Evolutionary conservation across 2,888 invertebrate species (phyloP), one percentile per base, ranked within the genome.

Genomic region (Sinopyrophorus schimmeli): DNA sequence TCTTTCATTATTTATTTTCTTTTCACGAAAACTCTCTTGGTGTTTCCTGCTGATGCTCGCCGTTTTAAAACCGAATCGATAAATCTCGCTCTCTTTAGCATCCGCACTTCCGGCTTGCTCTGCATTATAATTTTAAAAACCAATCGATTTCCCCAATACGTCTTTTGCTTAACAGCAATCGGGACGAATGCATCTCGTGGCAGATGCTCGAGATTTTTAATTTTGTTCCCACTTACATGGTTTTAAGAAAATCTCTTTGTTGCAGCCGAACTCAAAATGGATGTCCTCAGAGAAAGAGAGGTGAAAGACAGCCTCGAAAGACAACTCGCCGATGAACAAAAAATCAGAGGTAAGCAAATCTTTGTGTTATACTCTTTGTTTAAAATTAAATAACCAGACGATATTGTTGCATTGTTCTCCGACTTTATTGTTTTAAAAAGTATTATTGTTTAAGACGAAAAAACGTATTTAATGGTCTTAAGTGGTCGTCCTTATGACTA

Each of bases 211-310:
- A 47, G 53, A 57, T 53, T 53, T 51, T 53, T 28, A 53, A 57
- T 53, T 57, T 55, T 39, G 47, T 48, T 31, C 48, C 48, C 30
- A 26, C 48, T 48, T 48, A 48, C 16, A 12, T 10, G 15, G 17
- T n/a, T 26, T 37, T 37, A 16, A 26, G 23, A 23, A 37, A 37
- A 21, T 37, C 16, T 23, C 24, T 54, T 75, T 76, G 72, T 84
- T 84, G 43, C 84, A 96, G 96, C 94, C 71, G 95, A 96, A 78
- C 79, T 96, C 63, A 94, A 94, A 77, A 92, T 94, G 91, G 95
- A 95, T 76, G 87, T 95, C 54, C 78, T 94, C 59, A 81, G 93
- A 67, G 95, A 96, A 77, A 79, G 93, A 67, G 95, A 95, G 79
- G 86, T 92, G 53, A 89, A 94, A 77, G 94, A 94, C 77, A 92